A percentile compares a stretch with the other conserved stretches of the same genome.
These are phyloP conservation scores for Beroe ovata DNA, from an alignment of 37 sponge, comb jelly and placozoan genomes.

Conservation along the genomic window DNA sequence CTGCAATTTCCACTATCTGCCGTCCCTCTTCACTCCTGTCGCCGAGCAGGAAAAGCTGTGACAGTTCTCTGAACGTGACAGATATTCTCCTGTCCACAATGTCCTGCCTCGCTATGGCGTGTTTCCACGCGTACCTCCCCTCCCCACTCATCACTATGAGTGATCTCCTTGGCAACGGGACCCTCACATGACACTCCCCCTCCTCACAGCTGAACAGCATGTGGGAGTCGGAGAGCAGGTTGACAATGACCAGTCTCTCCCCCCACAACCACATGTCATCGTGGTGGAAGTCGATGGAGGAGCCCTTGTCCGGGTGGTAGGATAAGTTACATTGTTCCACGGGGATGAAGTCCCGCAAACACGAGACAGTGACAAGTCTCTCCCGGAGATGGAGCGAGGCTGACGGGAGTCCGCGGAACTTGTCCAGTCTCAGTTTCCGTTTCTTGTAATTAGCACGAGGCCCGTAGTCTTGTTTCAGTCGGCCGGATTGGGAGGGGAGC, in stretches of 20 bases:
- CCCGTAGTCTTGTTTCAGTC: slow-evolving; percentile 96
- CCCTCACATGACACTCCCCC: slow-evolving; percentile 68
- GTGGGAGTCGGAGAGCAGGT: slow-evolving; percentile 79
- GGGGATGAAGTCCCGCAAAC: slow-evolving; percentile 73
- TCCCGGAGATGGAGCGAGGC: slow-evolving; percentile 72
- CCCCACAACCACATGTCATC: slow-evolving; percentile 99
- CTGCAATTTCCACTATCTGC: slow-evolving; percentile 70
- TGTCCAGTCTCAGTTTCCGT: slow-evolving; percentile 80
- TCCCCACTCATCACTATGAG: slow-evolving; percentile 78
- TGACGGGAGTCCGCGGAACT: slow-evolving; percentile 84
- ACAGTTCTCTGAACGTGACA: slow-evolving; percentile 87
- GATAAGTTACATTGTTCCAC: slow-evolving; percentile 95
- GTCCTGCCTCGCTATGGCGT: slow-evolving; percentile 81
- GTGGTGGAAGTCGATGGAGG: slow-evolving; percentile 88
- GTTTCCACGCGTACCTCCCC: slow-evolving; percentile 84
- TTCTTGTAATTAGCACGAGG: slow-evolving; percentile 94
- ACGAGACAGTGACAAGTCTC: slow-evolving; percentile 66
- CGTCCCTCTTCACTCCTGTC: slow-evolving; percentile 72
- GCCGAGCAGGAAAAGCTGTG: slow-evolving; percentile 71
- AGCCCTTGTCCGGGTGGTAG: slow-evolving; percentile 80
- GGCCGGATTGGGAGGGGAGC: slow-evolving; percentile 89
- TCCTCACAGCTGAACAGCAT: slow-evolving; percentile 75
- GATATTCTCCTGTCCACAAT: slow-evolving; percentile 76
- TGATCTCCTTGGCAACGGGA: slow-evolving; percentile 79
- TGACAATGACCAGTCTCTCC: slow-evolving; percentile 85